These are phyloP conservation scores for Peromyscus californicus DNA, from an alignment of 2,113 vertebrate genomes.

Conservation along the genomic window DNA sequence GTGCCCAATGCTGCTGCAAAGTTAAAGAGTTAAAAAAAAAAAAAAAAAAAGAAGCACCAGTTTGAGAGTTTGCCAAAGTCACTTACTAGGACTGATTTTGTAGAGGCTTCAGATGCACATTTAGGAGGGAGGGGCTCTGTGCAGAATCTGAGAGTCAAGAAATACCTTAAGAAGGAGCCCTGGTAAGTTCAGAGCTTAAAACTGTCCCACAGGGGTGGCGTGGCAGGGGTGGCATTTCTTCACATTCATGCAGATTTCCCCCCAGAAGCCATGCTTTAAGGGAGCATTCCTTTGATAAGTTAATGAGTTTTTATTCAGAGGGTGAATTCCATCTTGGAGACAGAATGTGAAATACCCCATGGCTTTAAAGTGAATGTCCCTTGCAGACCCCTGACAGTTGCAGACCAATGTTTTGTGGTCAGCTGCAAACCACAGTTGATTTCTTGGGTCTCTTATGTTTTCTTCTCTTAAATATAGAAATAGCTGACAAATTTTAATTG, in stretches of 20 bases:
- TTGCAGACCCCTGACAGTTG: not conserved
- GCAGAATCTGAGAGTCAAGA: not conserved
- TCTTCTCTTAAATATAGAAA: not conserved
- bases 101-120: not conserved
- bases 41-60: not conserved
- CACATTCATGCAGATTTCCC: not conserved
- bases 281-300: not conserved
- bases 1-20: fast-evolving
- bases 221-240: not conserved
- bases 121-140: not conserved
- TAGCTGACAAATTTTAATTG: not conserved
- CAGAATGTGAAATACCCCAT: not conserved
- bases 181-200: not conserved
- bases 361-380: too few relatives aligned
- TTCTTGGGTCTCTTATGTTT: not conserved
- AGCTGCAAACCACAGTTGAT: not conserved
- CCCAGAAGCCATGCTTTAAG: not conserved
- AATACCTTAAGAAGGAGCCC: not conserved
- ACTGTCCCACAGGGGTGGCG: not conserved
- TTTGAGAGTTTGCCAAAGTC: not conserved
- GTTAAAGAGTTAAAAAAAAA: not conserved
- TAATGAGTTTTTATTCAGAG: not conserved
- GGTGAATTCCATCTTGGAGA: not conserved
- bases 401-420: not conserved
- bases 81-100: not conserved